Base-by-base conservation (phyloP, 2,888 invertebrate species). In the Hemicrepidius hirtus region DNA sequence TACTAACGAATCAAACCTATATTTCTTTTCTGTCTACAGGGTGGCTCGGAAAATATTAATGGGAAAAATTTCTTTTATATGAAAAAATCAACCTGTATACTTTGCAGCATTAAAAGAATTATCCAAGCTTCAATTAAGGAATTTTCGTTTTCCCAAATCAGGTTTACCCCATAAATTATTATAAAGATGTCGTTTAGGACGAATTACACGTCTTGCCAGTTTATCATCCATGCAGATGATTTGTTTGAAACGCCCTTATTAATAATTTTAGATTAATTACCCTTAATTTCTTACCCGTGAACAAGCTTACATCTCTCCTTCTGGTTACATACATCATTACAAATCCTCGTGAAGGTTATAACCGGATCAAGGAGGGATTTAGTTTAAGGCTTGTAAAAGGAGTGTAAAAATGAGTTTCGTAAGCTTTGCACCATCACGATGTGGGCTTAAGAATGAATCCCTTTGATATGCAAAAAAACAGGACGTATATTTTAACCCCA, bases 401-500 rank as follows among this genome's bases (percentile, higher is more conserved):
- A 32, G 9, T 6, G 7, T 32, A 32, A 32, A 32, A 32, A 32
- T 32, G 40, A 13, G 6, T 13, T 40, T 13, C 13, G n/a, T 13
- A 13, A 40, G 40, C 40, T 40, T 40, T 40, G 13, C 13, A 40
- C 40, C 37, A 37, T 40, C 40, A 40, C 40, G 13, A 40, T 6
- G 13, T n/a, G 13, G 13, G 40, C 13, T 40, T n/a, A 40, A 5
- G 7, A 32, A 9, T 2, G 7, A 32, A 9, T 2, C 1, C 40
- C 40, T 40, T 40, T 40, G 40, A 40, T 40, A 40, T 40, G 40
- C 40, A 40, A 40, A 40, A n/a, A 40, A 40, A 40, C 40, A 40
- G 13, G 13, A 40, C 40, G 2, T 13, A 13, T 40, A 13, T 40
- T n/a, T 13, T 37, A 40, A 13, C 1, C 4, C n/a, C 13, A 6